Percentiles rank a stretch among this genome's conserved stretches.
phyloP scores from a whole-genome alignment of 2,797 vertebrate genomes.

The Acipenser transmontanus region DNA sequence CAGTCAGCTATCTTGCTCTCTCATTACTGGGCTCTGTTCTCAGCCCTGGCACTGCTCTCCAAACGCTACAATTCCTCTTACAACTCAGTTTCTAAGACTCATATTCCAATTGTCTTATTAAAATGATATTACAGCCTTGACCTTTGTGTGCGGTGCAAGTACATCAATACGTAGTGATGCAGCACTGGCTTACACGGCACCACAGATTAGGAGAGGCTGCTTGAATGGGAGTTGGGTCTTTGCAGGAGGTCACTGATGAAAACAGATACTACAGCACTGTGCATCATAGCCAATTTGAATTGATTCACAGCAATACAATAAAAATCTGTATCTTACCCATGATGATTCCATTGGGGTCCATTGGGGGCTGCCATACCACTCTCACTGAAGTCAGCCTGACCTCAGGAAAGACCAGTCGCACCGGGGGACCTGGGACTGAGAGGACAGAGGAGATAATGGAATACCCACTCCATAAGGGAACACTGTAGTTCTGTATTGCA shows the following conservation, averaged over 20 bases:
- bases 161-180: not conserved
- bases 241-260: not conserved
- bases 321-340: slow-evolving; percentile 65
- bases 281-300: not conserved
- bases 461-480: too few species aligned
- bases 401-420: slow-evolving; percentile 87
- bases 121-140: not conserved
- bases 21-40: too few species aligned
- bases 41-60: not conserved
- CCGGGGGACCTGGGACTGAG: slow-evolving; percentile 79
- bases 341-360: slow-evolving; percentile 84
- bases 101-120: slow-evolving; percentile 10
- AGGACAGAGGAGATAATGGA: not conserved
- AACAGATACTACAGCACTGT: not conserved
- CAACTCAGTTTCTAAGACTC: slow-evolving; percentile 1
- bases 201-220: not conserved
- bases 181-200: not conserved
- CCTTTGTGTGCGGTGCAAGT: slow-evolving; percentile 5
- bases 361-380: slow-evolving; percentile 86
- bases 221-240: slow-evolving; percentile 3
- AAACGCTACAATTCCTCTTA: slow-evolving; percentile 8
- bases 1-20: too few species aligned
- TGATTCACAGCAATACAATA: too few species aligned
- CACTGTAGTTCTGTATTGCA: too few species aligned
- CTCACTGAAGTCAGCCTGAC: slow-evolving; percentile 78